phyloP scores from a whole-genome alignment of 1,140 invertebrate species.

The Ylistrum balloti region DNA sequence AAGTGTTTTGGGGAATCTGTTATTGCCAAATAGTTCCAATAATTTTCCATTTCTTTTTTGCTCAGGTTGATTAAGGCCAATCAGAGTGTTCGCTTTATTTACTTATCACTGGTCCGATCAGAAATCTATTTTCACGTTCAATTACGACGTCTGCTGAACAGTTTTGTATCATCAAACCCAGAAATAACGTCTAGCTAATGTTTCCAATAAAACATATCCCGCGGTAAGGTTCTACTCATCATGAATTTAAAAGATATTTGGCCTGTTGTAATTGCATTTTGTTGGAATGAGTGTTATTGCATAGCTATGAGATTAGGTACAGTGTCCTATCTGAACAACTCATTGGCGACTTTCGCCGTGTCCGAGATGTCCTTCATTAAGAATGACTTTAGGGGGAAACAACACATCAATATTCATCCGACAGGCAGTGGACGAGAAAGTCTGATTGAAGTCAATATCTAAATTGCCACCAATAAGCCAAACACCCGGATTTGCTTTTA shows the following conservation, averaged over 20 bases:
- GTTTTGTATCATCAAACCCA: conserved; percentile 3
- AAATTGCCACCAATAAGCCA: no score
- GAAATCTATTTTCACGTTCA: conserved; percentile 39
- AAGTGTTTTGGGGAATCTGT: not conserved
- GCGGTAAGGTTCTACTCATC: not conserved
- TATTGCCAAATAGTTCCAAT: conserved; percentile 39
- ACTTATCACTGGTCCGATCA: conserved; percentile 25
- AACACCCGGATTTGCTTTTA: no score
- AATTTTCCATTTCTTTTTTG: conserved; percentile 18
- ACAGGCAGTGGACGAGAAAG: no score
- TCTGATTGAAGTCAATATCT: no score
- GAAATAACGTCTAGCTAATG: conserved; percentile 7
- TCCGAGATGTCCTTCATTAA: conserved; percentile 23
- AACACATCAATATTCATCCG: conserved; percentile 30
- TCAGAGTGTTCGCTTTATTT: not conserved
- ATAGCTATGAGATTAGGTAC: not conserved
- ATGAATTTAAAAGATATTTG: conserved; percentile 21
- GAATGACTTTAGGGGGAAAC: not conserved
- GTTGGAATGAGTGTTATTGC: conserved; percentile 25
- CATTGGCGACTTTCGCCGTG: not conserved
- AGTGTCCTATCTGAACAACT: not conserved
- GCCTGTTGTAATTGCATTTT: not conserved
- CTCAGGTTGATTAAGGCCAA: conserved; percentile 8
- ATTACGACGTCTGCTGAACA: not conserved
- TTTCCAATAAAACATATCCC: not conserved